phyloP scores from a whole-genome alignment of 2,888 invertebrate genomes.

The Dynastes maya region DNA sequence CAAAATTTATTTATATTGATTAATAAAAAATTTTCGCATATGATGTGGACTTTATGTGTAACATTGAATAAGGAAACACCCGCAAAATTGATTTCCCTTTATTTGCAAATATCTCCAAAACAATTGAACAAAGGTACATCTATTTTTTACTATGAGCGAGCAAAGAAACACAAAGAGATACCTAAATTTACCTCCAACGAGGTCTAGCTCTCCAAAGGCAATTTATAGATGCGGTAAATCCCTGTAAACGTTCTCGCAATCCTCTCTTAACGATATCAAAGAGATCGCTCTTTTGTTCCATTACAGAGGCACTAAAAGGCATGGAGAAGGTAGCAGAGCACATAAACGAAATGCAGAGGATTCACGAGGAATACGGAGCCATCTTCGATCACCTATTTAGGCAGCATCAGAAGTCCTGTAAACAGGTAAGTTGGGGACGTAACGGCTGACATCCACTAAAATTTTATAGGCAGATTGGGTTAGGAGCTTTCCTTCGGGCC shows the following conservation, averaged over 20 bases:
- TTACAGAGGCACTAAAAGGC: slow-evolving; percentile 93
- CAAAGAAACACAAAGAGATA: slow-evolving; percentile 22
- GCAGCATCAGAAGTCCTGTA: slow-evolving; percentile 95
- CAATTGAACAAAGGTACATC: too few relatives aligned
- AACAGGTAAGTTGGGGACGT: slow-evolving; percentile 74
- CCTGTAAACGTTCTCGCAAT: not conserved
- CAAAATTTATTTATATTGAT: too few relatives aligned
- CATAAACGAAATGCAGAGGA: slow-evolving; percentile 99
- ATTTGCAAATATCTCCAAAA: too few relatives aligned
- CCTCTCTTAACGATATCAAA: slow-evolving; percentile 25
- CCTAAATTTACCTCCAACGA: slow-evolving; percentile 12
- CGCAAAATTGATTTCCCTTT: too few relatives aligned
- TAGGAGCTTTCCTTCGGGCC: not conserved
- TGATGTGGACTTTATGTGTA: too few relatives aligned
- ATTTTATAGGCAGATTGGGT: slow-evolving; percentile 20
- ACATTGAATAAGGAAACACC: too few relatives aligned
- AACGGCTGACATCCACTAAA: slow-evolving; percentile 29
- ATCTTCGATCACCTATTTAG: slow-evolving; percentile 98
- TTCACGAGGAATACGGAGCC: slow-evolving; percentile 98
- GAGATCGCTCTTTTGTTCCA: slow-evolving; percentile 46
- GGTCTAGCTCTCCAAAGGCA: not conserved
- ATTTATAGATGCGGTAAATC: slow-evolving; percentile 7
- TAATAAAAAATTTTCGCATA: too few relatives aligned
- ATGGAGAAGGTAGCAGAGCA: slow-evolving; percentile 99
- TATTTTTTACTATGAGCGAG: not conserved